Conservation (phyloP, 2,797 vertebrate genomes). For the Nannoperca australis region DNA sequence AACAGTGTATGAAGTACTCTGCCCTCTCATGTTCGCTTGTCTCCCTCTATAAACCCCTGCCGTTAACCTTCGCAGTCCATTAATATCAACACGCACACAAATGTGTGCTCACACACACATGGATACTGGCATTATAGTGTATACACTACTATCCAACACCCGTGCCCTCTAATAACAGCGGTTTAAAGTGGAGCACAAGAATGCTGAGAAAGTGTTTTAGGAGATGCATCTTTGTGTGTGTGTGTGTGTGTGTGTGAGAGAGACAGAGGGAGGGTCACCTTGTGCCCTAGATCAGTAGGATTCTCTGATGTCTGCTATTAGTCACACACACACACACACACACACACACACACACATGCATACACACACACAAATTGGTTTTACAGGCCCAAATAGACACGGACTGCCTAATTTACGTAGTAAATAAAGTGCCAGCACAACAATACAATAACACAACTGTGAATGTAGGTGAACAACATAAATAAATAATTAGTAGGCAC, state of each 20-base stretch:
- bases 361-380: not conserved
- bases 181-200: conserved; percentile 60
- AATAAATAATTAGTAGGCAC: not conserved
- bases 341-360: conserved; percentile 11
- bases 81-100: conserved; percentile 49
- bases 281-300: conserved; percentile 70
- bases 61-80: conserved; percentile 64
- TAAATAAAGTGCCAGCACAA: conserved; percentile 4
- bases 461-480: not conserved
- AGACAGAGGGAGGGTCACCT: conserved; percentile 63
- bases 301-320: conserved; percentile 64
- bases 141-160: conserved; percentile 19
- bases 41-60: conserved; percentile 53
- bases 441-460: conserved; percentile 20
- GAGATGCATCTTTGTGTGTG: conserved; percentile 10
- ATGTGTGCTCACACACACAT: conserved; percentile 11
- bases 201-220: conserved; percentile 65
- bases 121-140: conserved; percentile 12
- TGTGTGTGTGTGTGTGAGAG: conserved; percentile 6
- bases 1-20: conserved; percentile 34
- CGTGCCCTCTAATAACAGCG: conserved; percentile 43
- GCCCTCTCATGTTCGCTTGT: conserved; percentile 51
- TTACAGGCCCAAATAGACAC: not conserved
- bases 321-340: conserved; percentile 38
- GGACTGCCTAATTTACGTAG: conserved; percentile 5